Conservation (phyloP, 1,140 invertebrate genomes). For the Leptopilina clavipes region DNA sequence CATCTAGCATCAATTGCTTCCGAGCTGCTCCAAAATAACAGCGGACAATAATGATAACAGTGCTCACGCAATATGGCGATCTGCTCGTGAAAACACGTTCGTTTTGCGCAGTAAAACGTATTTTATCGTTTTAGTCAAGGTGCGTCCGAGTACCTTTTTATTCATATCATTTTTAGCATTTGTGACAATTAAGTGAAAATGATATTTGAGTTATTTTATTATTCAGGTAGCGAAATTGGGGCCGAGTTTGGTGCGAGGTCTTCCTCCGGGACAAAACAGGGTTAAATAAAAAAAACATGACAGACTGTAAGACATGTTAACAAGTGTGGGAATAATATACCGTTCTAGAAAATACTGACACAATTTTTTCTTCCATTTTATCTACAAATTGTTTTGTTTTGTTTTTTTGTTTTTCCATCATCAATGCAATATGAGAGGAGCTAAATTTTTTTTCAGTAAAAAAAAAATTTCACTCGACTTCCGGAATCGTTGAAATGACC, state of each 20-base stretch:
- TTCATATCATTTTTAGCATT: neutral
- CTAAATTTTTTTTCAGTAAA: too few species aligned
- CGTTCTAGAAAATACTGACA: neutral
- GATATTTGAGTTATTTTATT: neutral
- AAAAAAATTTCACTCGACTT: neutral
- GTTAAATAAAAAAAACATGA: conserved; percentile 28
- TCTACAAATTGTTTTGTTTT: too few species aligned
- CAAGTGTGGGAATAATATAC: conserved; percentile 6
- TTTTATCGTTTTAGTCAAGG: conserved; percentile 30
- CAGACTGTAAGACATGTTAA: conserved; percentile 23
- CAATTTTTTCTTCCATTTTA: neutral
- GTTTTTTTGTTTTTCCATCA: too few species aligned
- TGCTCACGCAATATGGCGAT: conserved; percentile 32
- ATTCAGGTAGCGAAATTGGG: neutral
- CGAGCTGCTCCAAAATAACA: conserved; percentile 32
- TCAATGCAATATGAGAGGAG: too few species aligned
- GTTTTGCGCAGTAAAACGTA: conserved; percentile 33
- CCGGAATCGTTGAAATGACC: neutral
- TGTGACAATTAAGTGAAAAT: neutral
- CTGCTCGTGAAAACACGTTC: conserved; percentile 30
- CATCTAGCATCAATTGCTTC: neutral
- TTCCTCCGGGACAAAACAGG: conserved; percentile 23
- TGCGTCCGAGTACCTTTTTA: neutral
- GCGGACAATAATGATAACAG: conserved; percentile 34
- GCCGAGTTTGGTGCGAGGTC: conserved; percentile 6